Evolutionary conservation across 2,888 invertebrate species (phyloP), one percentile per base, ranked within the genome.

Genomic region (Orthosia gothica): DNA sequence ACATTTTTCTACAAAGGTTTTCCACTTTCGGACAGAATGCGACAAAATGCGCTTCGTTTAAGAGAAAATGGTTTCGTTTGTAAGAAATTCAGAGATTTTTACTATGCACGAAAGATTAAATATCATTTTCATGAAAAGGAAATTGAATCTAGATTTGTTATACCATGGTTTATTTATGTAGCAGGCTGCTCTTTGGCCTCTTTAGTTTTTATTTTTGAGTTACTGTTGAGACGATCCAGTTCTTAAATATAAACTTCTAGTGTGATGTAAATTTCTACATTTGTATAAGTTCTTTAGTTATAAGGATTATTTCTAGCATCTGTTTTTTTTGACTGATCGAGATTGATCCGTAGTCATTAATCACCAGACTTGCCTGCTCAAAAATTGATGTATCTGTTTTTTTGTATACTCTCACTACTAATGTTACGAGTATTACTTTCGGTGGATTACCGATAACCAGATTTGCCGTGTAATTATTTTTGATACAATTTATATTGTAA

Each of bases 1-100:
- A 77, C 32, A 13, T 81, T 50, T 68, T 88, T 88, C 55, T 80
- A 84, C 23, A 88, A 88, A 71, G 86, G 83, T 0, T 88, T 70
- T 49, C 87, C 87, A 15, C 16, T 87, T 49, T 58, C 76, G 0
- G 59, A 72, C 13, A 76, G 67, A 61, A 71, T 87, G 61, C 40
- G 66, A 18, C 40, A 62, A 47, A 81, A 77, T 23, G 59, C 72
- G 0, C 67, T 86, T 26, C 70, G 74, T n/a, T 58, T 87, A 23
- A 75, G 62, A 62, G 79, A 87, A 66, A 81, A 55, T 65, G 87
- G 88, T 40, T 69, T 87, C 5, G 32, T 70, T 47, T 0, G 54
- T 0, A 87, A 87, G 57, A 78, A 12, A 0, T 47, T 79, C 2
- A 40, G 9, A 0, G 86, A 86, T 32, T 23, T 69, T 54, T 70